A percentile compares a stretch with the other conserved stretches of the same genome.
Evolutionary conservation across 2,797 vertebrate genomes (phyloP).

Genomic region (Martes flavigula): DNA sequence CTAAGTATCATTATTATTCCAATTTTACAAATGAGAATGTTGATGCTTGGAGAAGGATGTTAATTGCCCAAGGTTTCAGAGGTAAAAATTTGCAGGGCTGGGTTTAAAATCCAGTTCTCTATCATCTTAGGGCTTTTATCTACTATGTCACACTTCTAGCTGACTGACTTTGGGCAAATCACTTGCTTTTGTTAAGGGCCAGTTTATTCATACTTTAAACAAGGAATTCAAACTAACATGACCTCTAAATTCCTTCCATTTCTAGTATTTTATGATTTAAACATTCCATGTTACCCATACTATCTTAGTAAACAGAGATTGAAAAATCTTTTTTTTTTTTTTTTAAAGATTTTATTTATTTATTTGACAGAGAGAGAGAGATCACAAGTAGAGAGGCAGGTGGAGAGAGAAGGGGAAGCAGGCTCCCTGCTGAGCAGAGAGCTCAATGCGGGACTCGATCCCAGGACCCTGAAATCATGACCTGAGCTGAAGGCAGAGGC

Average conservation of each 20-base stretch:
- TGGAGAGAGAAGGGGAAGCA: no score
- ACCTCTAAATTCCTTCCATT: neutral
- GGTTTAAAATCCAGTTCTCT: neutral
- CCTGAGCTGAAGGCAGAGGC: no score
- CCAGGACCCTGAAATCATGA: no score
- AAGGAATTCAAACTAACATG: conserved; percentile 7
- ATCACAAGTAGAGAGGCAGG: no score
- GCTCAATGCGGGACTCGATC: no score
- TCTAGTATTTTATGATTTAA: conserved; percentile 10
- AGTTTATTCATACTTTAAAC: conserved; percentile 10
- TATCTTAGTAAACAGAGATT: neutral
- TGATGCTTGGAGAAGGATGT: neutral
- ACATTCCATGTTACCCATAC: neutral
- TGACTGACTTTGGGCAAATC: neutral
- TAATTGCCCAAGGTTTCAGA: neutral
- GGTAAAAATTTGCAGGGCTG: neutral
- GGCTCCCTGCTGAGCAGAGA: no score
- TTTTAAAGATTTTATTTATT: no score
- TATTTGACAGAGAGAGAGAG: no score
- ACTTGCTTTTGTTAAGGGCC: neutral
- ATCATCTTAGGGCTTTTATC: neutral
- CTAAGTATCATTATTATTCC: neutral
- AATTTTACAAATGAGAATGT: conserved; percentile 35
- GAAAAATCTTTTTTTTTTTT: neutral
- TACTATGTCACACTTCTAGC: neutral